Evolutionary conservation across 2,888 invertebrate genomes (phyloP), one percentile per base, ranked within the genome.

Genomic region (Amphipoea lucens): DNA sequence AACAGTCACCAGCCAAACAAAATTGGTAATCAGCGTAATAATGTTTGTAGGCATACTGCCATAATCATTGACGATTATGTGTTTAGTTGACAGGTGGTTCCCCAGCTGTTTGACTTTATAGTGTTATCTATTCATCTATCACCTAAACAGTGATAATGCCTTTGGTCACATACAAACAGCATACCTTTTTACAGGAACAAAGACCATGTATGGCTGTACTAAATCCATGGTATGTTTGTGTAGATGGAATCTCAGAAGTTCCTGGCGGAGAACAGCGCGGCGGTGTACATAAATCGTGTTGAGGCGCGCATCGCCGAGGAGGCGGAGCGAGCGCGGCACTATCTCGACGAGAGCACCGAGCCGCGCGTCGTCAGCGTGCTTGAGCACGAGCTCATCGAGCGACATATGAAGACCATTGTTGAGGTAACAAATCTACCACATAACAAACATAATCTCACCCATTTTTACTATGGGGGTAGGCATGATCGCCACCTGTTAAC

Each of bases 201-300:
- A 29, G 23, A 65, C 5, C 12, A 57, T n/a, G 12, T 40, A 36
- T 54, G 14, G 17, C 12, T 78, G 3, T 42, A 23, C 76, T 79
- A 48, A 76, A 29, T 29, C 17, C 20, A 20, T 48, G 12, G 17
- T 63, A 29, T 62, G 4, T 69, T 71, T 73, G n/a, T 72, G 2
- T 54, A 98, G 98, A 98, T 98, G 97, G 99, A 99, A 97, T 99
- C 99, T 96, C 99, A 99, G 96, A 99, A 99, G 96, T 99, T 99
- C 97, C 97, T 99, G 91, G 99, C 98, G 63, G 99, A 99, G 97
- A 99, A 99, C 97, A 99, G 99, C 96, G 99, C 99, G 81, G 99
- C 99, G 84, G 99, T 99, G 93, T 99, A 99, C 96, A 99, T 99
- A 91, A 99, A 99, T 94, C 99, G 99, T 97, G 99, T 99, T 79